Conservation (phyloP, 2,113 vertebrate genomes). For the Spermophilus dauricus region DNA sequence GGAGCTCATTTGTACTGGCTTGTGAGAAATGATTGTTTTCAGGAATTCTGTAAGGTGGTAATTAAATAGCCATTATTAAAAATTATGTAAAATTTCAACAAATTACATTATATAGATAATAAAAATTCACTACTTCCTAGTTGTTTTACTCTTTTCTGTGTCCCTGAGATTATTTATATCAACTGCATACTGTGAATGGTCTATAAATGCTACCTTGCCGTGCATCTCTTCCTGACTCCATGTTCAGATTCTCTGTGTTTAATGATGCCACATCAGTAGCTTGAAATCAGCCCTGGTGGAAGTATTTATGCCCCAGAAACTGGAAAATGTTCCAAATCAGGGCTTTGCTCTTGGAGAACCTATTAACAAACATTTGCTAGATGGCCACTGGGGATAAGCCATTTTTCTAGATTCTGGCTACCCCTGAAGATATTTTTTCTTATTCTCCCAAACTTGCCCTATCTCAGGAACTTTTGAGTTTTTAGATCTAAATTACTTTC, state of each 20-base stretch:
- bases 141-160: not conserved
- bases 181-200: not conserved
- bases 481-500: constrained; percentile 78
- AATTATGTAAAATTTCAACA: constrained; percentile 32
- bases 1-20: not conserved
- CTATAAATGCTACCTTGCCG: not conserved
- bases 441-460: constrained; percentile 67
- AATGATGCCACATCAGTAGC: not conserved
- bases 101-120: not conserved
- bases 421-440: constrained; percentile 43
- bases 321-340: constrained; percentile 11
- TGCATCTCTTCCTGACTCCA: not conserved
- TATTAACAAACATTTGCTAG: constrained; percentile 36
- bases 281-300: not conserved
- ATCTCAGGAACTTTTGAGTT: constrained; percentile 71
- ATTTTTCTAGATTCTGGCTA: constrained; percentile 7
- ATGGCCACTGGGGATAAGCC: not conserved
- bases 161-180: not conserved
- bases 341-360: not conserved
- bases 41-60: constrained; percentile 40
- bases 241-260: not conserved
- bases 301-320: not conserved
- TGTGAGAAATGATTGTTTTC: not conserved
- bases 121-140: not conserved
- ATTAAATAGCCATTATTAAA: constrained; percentile 56